Evolutionary conservation across 2,888 invertebrate genomes (phyloP).

Genomic region (Dicranocentrus wangi): DNA sequence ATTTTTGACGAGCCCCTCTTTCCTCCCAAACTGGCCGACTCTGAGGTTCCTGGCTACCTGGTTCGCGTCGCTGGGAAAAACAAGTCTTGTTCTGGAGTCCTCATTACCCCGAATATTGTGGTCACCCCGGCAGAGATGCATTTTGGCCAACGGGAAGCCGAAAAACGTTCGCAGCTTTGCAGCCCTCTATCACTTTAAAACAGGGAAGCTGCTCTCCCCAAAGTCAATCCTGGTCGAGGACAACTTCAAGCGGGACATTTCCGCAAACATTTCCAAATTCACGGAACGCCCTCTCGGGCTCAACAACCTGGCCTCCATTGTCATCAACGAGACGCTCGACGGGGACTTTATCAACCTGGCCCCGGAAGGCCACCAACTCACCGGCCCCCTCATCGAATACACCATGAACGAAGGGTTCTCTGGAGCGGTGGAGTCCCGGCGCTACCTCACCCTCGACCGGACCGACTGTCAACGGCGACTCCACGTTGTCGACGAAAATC

Average conservation of each 20-base stretch:
- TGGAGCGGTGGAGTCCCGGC: neutral
- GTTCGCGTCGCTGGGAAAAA: constrained; percentile 1
- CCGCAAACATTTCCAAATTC: neutral
- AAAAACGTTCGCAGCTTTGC: neutral
- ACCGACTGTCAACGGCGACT: neutral
- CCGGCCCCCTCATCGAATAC: neutral
- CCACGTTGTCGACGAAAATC: neutral
- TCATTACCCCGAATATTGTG: neutral
- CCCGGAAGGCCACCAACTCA: neutral
- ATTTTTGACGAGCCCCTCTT: constrained; percentile 29
- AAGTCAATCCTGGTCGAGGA: neutral
- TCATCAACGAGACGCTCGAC: neutral
- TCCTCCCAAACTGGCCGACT: neutral
- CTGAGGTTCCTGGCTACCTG: constrained; percentile 21
- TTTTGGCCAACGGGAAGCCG: neutral
- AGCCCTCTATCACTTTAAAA: neutral
- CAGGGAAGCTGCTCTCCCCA: neutral
- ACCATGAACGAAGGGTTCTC: neutral
- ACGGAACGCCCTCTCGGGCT: neutral
- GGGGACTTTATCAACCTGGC: neutral
- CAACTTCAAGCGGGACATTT: neutral
- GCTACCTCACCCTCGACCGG: neutral
- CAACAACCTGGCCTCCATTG: neutral
- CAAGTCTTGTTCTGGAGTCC: constrained; percentile 24
- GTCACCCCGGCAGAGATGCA: constrained; percentile 29